Evolutionary conservation across 2,797 vertebrate genomes (phyloP), one percentile per base, ranked within the genome.

Genomic region (Xenopus petersii): DNA sequence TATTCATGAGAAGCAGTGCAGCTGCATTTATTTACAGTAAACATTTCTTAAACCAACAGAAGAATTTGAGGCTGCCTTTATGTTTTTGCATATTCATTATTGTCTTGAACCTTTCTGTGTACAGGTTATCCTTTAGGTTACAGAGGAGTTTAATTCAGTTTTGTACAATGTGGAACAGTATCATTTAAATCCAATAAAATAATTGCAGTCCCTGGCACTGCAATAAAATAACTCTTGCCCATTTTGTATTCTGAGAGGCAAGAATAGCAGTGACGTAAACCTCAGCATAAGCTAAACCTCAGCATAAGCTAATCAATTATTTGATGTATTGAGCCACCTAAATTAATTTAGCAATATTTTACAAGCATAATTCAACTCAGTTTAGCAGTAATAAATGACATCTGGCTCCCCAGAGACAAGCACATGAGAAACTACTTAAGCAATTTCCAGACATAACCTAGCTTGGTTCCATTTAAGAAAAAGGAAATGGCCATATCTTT

Each of bases 401-500:
- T 84, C 82, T 85, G 70, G 80, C 82, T 86, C 88, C 82, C 84
- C 30, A 47, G 87, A 84, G 86, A 85, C 75, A 80, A 70, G 79
- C 70, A 66, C 67, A 79, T 70, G 77, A 82, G 63, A 82, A 84
- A 72, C 75, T 78, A 82, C 83, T 64, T 81, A 77, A 84, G 84
- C 80, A 83, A 82, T 86, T 84, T 81, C 83, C 85, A 88, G 86
- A 82, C 85, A 74, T 79, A 82, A 83, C 85, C 83, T 75, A 80
- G 83, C 82, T 83, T 83, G 21, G 80, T 84, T 88, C 86, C 86
- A 84, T 89, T 88, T 88, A 83, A 83, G 80, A 85, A 83, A 85
- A 63, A 81, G 86, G 87, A 88, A 89, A 88, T 85, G 83, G 86
- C 85, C 85, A 83, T 84, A 85, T 88, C 83, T 84, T 83, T 89